These are phyloP conservation scores for Phocoena phocoena DNA, from an alignment of 2,113 vertebrate genomes.

Conservation along the genomic window DNA sequence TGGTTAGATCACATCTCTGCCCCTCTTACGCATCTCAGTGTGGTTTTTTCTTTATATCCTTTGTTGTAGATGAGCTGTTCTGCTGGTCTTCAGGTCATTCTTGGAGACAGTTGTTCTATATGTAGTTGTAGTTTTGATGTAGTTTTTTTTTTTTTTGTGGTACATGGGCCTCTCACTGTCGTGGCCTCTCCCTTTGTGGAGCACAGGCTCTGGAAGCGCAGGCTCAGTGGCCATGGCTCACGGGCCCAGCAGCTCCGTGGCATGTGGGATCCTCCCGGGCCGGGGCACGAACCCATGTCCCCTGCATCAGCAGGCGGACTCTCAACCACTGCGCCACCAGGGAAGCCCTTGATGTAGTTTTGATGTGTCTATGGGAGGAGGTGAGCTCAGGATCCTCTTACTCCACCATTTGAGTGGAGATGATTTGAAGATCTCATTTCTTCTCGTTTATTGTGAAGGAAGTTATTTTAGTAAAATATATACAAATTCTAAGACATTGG, in stretches of 20 bases:
- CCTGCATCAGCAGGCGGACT: no score
- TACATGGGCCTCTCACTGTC: no score
- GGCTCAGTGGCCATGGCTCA: no score
- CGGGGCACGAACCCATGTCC: no score
- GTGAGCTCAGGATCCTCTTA: not conserved
- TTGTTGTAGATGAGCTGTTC: not conserved
- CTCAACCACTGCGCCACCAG: no score
- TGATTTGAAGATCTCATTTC: not conserved
- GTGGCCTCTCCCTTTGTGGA: no score
- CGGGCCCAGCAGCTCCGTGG: fast-evolving
- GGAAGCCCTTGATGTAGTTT: not conserved
- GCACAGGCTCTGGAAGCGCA: no score
- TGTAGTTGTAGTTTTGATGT: not conserved
- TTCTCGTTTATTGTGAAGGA: not conserved
- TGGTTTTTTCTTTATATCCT: not conserved
- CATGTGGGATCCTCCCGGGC: no score
- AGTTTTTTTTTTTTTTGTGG: no score
- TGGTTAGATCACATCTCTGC: not conserved
- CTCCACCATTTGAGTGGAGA: no score
- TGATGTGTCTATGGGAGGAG: not conserved
- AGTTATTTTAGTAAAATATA: not conserved
- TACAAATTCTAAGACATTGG: not conserved
- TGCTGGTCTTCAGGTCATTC: not conserved
- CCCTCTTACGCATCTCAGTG: not conserved
- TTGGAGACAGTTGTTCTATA: not conserved